Evolutionary conservation across 2,888 invertebrate genomes (phyloP).

Genomic region (Rhorus exstirpatorius): DNA sequence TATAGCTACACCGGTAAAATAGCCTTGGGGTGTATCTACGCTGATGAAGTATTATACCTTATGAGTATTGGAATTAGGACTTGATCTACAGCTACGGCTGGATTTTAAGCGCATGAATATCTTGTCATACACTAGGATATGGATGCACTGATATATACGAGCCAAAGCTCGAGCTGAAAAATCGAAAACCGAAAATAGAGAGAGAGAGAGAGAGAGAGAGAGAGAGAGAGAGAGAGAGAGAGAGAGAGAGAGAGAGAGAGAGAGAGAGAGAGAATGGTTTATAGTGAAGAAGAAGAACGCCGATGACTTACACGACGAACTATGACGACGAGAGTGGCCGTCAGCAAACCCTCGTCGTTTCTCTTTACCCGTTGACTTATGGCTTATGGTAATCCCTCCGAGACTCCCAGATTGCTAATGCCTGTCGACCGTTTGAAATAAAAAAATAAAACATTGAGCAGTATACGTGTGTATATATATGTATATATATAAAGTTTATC

Average conservation of each 20-base stretch:
- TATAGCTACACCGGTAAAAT: constrained; percentile 32
- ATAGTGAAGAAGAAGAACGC: constrained; percentile 6
- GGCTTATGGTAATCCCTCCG: constrained; percentile 54
- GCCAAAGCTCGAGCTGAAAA: neutral
- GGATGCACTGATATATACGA: constrained; percentile 30
- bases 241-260: constrained; percentile 15
- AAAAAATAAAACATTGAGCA: constrained; percentile 46
- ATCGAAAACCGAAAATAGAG: constrained; percentile 14
- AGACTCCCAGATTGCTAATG: constrained; percentile 76
- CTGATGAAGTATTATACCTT: constrained; percentile 42
- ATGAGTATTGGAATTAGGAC: constrained; percentile 67
- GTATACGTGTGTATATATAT: constrained; percentile 14
- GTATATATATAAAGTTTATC: neutral
- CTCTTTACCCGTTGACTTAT: constrained; percentile 74
- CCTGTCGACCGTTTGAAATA: constrained; percentile 60
- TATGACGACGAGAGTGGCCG: constrained; percentile 62
- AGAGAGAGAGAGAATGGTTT: constrained; percentile 14
- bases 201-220: constrained; percentile 11
- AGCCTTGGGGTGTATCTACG: constrained; percentile 40
- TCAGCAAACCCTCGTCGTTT: constrained; percentile 69
- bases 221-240: neutral
- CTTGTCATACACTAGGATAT: constrained; percentile 43
- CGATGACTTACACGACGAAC: constrained; percentile 61
- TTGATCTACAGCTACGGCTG: constrained; percentile 67
- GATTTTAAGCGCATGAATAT: constrained; percentile 23